Percentiles rank a stretch among this genome's conserved stretches.
Conservation (phyloP, 2,888 invertebrate species). For the Zaprionus obscuricornis region DNA sequence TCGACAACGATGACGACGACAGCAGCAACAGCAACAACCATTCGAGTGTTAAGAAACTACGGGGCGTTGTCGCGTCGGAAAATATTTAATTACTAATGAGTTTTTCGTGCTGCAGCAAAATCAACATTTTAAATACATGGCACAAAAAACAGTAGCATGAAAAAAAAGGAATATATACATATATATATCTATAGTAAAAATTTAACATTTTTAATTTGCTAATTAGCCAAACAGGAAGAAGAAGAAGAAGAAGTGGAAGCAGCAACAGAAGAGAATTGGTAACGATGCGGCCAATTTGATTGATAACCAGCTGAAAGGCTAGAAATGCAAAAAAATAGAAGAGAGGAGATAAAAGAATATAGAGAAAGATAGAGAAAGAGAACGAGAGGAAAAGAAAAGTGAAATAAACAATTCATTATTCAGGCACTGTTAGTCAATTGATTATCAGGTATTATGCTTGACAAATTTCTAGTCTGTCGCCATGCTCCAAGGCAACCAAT, state of each 20-base stretch:
- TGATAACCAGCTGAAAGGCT: constrained; percentile 47
- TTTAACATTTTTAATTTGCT: constrained; percentile 71
- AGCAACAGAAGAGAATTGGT: constrained; percentile 11
- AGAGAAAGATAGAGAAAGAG: background rate
- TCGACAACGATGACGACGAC: constrained; percentile 10
- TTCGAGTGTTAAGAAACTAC: constrained; percentile 62
- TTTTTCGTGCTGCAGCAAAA: constrained; percentile 67
- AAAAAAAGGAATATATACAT: too few relatives aligned
- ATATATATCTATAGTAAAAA: constrained; percentile 33
- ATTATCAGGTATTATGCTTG: constrained; percentile 72
- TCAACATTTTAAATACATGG: constrained; percentile 58
- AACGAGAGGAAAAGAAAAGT: background rate
- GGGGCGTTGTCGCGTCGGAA: constrained; percentile 69
- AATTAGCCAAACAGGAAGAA: constrained; percentile 50
- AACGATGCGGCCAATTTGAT: constrained; percentile 54
- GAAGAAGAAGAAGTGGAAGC: too few relatives aligned
- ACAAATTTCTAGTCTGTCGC: constrained; percentile 44
- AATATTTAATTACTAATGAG: constrained; percentile 78
- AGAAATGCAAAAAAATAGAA: background rate
- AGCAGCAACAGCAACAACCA: constrained; percentile 10
- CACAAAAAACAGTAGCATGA: constrained; percentile 9
- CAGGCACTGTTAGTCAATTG: constrained; percentile 67
- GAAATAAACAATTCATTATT: constrained; percentile 62
- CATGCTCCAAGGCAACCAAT: constrained; percentile 41
- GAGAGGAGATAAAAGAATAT: background rate